Evolutionary conservation across 2,888 invertebrate genomes (phyloP).

Genomic region (Sphecodes monilicornis): DNA sequence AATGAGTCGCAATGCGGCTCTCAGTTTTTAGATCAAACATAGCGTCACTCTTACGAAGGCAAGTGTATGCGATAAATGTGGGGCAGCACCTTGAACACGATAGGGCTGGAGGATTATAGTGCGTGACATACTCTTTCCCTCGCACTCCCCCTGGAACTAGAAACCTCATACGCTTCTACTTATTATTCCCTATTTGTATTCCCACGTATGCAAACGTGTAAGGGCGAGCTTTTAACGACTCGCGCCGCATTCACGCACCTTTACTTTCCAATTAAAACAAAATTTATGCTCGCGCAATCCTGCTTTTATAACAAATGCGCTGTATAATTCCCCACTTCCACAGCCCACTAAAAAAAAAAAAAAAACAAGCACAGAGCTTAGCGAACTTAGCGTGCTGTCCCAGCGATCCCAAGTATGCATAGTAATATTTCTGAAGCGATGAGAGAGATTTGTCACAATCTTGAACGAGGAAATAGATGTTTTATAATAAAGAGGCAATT

Average conservation of each 20-base stretch:
- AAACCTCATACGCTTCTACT: slow-evolving; percentile 26
- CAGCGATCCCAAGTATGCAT: not conserved
- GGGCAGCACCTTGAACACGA: slow-evolving; percentile 67
- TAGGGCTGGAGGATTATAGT: slow-evolving; percentile 52
- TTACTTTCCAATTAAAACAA: not conserved
- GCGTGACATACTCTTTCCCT: slow-evolving; percentile 43
- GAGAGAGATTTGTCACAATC: not conserved
- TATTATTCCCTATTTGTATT: slow-evolving; percentile 20
- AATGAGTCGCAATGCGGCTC: slow-evolving; percentile 61
- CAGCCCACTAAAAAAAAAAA: not conserved
- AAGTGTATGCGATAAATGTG: slow-evolving; percentile 46
- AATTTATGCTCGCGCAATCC: not conserved
- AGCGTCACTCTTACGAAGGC: slow-evolving; percentile 18
- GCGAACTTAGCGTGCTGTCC: not conserved
- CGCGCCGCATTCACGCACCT: slow-evolving; percentile 23
- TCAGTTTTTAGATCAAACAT: slow-evolving; percentile 49
- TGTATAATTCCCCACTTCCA: not conserved
- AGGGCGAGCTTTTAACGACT: slow-evolving; percentile 48
- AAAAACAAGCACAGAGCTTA: not conserved
- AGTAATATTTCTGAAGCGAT: not conserved
- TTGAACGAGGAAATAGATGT: not conserved
- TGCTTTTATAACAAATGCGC: not conserved
- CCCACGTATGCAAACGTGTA: slow-evolving; percentile 44
- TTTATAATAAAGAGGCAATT: not conserved
- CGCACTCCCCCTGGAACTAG: slow-evolving; percentile 17